Percentiles rank a stretch among this genome's conserved stretches.
These are phyloP conservation scores for Protobothrops mucrosquamatus DNA, from an alignment of 2,113 vertebrate genomes.

Conservation along the genomic window DNA sequence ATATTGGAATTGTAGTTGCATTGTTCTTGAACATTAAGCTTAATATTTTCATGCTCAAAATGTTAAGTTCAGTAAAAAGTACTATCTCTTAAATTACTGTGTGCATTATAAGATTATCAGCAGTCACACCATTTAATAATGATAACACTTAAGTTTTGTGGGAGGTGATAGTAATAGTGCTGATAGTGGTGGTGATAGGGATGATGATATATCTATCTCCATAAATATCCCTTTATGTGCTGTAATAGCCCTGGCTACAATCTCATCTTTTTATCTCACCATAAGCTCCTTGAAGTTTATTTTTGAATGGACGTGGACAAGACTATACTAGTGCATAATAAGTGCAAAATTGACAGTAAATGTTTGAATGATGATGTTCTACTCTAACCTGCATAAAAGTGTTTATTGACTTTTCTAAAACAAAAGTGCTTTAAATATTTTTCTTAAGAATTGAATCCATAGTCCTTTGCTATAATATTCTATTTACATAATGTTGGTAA, in stretches of 20 bases:
- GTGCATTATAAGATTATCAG: neutral
- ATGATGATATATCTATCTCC: neutral
- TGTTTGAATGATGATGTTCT: neutral
- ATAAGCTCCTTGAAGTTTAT: neutral
- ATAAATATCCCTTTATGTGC: neutral
- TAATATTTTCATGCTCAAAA: neutral
- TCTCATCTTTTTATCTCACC: neutral
- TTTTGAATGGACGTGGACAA: neutral
- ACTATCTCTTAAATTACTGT: neutral
- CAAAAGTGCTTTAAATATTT: constrained; percentile 3
- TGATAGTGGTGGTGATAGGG: neutral
- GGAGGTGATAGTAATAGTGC: neutral
- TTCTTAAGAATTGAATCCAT: neutral
- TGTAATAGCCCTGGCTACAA: neutral
- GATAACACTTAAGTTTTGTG: neutral
- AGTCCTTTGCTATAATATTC: neutral
- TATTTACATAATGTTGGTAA: constrained; percentile 39
- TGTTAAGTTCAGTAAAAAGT: neutral
- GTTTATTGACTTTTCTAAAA: neutral
- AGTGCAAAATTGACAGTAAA: neutral
- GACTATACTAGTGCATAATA: neutral
- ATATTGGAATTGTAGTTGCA: neutral
- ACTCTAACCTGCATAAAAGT: neutral
- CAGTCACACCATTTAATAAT: neutral
- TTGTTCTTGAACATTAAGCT: neutral